Evolutionary conservation across 1,140 invertebrate genomes (phyloP).

Genomic region (Pseudobourletiella spinata): DNA sequence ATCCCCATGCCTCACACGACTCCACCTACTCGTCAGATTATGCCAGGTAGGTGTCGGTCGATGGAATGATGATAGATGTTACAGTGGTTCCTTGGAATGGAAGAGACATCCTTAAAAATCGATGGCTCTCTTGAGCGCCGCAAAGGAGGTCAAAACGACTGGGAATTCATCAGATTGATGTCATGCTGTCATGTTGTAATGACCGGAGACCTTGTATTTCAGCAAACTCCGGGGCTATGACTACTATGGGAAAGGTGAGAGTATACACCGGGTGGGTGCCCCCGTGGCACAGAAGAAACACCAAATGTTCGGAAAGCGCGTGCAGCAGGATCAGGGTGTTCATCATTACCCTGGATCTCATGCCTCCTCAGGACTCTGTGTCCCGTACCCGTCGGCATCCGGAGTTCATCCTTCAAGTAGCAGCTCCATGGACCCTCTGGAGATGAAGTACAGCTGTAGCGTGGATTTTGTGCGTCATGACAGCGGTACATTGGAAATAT

Average conservation of each 20-base stretch:
- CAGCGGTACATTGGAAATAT: conserved; percentile 40
- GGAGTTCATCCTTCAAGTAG: conserved; percentile 40
- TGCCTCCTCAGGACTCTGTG: conserved; percentile 11
- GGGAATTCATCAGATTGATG: too few relatives aligned
- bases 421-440: conserved; percentile 44
- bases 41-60: conserved; percentile 28
- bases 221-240: conserved; percentile 66
- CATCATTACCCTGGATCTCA: conserved; percentile 14
- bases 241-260: conserved; percentile 38
- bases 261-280: conserved; percentile 37
- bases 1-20: conserved; percentile 58
- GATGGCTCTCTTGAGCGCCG: too few relatives aligned
- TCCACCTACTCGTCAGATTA: conserved; percentile 36
- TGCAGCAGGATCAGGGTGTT: conserved; percentile 53
- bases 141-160: too few relatives aligned
- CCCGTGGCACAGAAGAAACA: conserved; percentile 83
- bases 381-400: conserved; percentile 41
- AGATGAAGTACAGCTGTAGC: conserved; percentile 63
- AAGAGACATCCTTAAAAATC: too few relatives aligned
- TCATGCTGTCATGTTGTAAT: too few relatives aligned
- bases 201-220: too few relatives aligned
- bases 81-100: too few relatives aligned
- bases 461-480: conserved; percentile 58
- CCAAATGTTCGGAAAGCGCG: conserved; percentile 79
- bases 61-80: too few relatives aligned